Conservation (phyloP, 2,797 vertebrate species). For the Chaenodraco wilsoni region DNA sequence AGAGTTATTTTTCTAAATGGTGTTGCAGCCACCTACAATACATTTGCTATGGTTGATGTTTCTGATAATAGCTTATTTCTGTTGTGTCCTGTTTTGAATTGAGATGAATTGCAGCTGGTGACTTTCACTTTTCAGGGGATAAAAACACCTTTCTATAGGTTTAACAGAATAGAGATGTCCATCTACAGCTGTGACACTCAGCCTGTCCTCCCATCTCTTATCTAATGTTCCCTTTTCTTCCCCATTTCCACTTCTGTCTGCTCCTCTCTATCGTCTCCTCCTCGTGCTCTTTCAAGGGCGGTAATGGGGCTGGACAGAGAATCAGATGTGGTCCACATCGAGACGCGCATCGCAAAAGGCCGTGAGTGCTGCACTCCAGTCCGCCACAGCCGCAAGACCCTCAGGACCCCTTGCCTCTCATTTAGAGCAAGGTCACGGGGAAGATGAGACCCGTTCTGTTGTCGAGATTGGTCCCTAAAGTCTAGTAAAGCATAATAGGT, state of each 20-base stretch:
- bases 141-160: slow-evolving; percentile 45
- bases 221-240: slow-evolving; percentile 34
- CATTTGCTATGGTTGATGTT: slow-evolving; percentile 51
- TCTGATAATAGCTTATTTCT: slow-evolving; percentile 49
- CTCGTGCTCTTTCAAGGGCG: slow-evolving; percentile 84
- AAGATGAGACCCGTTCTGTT: slow-evolving; percentile 73
- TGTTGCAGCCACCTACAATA: slow-evolving; percentile 38
- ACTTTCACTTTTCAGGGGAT: slow-evolving; percentile 49
- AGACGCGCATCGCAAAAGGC: slow-evolving; percentile 91
- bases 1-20: slow-evolving; percentile 57
- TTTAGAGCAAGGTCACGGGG: slow-evolving; percentile 78
- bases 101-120: slow-evolving; percentile 62
- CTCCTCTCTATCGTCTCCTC: slow-evolving; percentile 48
- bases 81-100: slow-evolving; percentile 60
- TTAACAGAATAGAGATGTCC: slow-evolving; percentile 47
- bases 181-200: slow-evolving; percentile 40
- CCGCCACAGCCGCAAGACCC: slow-evolving; percentile 58
- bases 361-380: slow-evolving; percentile 85
- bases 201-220: slow-evolving; percentile 30
- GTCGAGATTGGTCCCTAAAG: slow-evolving; percentile 75
- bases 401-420: slow-evolving; percentile 73
- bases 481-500: slow-evolving; percentile 73
- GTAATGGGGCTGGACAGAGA: slow-evolving; percentile 95
- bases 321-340: slow-evolving; percentile 94
- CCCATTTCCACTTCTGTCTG: slow-evolving; percentile 31